Evolutionary conservation across 1,140 invertebrate species (phyloP), one percentile per base, ranked within the genome.

Genomic region (Hestina assimilis): DNA sequence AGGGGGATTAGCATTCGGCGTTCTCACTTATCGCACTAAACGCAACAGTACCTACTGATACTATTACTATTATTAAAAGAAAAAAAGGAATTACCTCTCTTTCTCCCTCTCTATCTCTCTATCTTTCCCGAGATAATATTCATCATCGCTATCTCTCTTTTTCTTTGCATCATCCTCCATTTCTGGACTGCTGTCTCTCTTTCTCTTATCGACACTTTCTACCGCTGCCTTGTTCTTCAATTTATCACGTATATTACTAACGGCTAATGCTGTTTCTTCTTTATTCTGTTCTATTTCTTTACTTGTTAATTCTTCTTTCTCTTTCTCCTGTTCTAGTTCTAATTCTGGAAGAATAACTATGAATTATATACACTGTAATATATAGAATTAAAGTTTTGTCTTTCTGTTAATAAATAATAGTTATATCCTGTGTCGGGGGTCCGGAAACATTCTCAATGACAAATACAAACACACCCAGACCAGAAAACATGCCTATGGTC

Each of bases 51-150:
- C n/a, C n/a, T n/a, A n/a, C n/a, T n/a, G n/a, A n/a, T n/a, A 31
- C 12, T 12, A 5, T 11, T 31, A 4, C 4, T 6, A 31, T 12
- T 4, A 31, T 31, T 12, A 6, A 31, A 14, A 4, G 11, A 2
- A 3, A 33, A 1, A 28, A 31, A 31, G 7, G 43, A 23, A 17
- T 24, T 21, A 95, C 93, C 91, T 91, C 79, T 94, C 92, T 70
- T 91, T 92, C 70, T 92, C 91, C 43, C 90, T 89, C 65, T 93
- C 92, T 17, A 92, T 90, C 59, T 90, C 89, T 70, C 88, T 89
- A 55, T 93, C 92, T 72, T 95, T 93, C 26, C 93, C 92, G 31
- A 94, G 86, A 72, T 93, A 92, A 80, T 93, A 93, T 62, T 91
- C 91, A 28, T 89, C 85, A 9, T 82, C 84, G 66, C 24, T 81